Percentiles rank a stretch among this genome's conserved stretches.
Evolutionary conservation across 2,113 vertebrate genomes (phyloP).

Genomic region (Camelus dromedarius): DNA sequence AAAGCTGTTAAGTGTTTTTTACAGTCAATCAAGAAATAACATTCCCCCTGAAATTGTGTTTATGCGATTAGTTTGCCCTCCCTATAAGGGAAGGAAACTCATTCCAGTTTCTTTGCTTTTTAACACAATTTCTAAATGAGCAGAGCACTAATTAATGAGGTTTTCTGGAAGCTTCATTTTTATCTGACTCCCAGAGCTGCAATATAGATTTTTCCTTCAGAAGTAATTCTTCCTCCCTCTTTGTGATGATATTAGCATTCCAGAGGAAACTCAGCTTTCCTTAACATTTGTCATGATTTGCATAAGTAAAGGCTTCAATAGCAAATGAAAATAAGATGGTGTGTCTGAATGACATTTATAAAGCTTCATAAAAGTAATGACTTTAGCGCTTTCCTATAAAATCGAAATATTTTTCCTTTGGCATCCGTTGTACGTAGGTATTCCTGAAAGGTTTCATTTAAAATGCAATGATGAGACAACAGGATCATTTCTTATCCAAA

Average conservation of each 20-base stretch:
- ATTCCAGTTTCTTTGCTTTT: slow-evolving; percentile 63
- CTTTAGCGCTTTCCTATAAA: slow-evolving; percentile 76
- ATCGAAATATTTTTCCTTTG: slow-evolving; percentile 73
- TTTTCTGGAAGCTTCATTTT: slow-evolving; percentile 78
- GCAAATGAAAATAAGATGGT: slow-evolving; percentile 81
- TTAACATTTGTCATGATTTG: slow-evolving; percentile 81
- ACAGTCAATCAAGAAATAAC: slow-evolving; percentile 55
- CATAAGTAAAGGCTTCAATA: slow-evolving; percentile 78
- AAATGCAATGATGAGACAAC: slow-evolving; percentile 54
- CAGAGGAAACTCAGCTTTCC: slow-evolving; percentile 67
- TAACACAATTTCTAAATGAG: slow-evolving; percentile 76
- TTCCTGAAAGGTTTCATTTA: slow-evolving; percentile 72
- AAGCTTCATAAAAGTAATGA: slow-evolving; percentile 82
- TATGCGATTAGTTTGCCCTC: slow-evolving; percentile 52
- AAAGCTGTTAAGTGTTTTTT: slow-evolving; percentile 54
- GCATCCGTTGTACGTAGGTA: slow-evolving; percentile 47
- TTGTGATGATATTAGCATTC: slow-evolving; percentile 75
- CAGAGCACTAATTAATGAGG: slow-evolving; percentile 78
- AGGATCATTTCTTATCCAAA: slow-evolving; percentile 74
- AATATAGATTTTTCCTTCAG: slow-evolving; percentile 79
- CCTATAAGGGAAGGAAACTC: slow-evolving; percentile 23
- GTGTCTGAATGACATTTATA: slow-evolving; percentile 79
- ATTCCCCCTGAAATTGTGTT: slow-evolving; percentile 53
- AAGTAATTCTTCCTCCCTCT: slow-evolving; percentile 68
- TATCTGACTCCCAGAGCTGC: slow-evolving; percentile 62